These are phyloP conservation scores for Centruroides sculpturatus DNA, from an alignment of 1,140 invertebrate genomes.

Conservation along the genomic window DNA sequence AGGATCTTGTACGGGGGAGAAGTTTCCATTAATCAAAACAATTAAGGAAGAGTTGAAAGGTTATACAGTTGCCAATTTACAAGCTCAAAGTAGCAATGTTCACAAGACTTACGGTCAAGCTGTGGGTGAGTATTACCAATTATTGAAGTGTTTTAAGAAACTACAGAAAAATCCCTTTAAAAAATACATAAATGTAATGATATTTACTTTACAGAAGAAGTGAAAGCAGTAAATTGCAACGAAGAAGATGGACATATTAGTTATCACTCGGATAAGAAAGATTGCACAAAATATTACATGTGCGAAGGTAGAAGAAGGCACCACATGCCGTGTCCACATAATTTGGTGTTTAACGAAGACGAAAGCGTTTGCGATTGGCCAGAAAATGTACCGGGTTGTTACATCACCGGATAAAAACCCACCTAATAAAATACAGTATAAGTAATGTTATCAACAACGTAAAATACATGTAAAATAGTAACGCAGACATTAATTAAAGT, in stretches of 20 bases:
- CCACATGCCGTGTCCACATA: slow-evolving; percentile 84
- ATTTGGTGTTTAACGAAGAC: slow-evolving; percentile 79
- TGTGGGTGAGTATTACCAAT: slow-evolving; percentile 21
- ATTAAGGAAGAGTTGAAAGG: slow-evolving; percentile 65
- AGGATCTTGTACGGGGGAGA: slow-evolving; percentile 67
- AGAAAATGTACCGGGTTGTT: slow-evolving; percentile 54
- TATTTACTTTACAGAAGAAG: slow-evolving; percentile 32
- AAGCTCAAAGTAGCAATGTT: slow-evolving; percentile 46
- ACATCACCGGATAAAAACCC: background rate
- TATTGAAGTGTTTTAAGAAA: no score
- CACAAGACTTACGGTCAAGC: slow-evolving; percentile 20
- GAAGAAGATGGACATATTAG: slow-evolving; percentile 85
- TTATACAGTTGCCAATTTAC: slow-evolving; percentile 61
- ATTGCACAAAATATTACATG: slow-evolving; percentile 88
- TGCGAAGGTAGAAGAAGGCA: slow-evolving; percentile 70
- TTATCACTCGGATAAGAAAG: slow-evolving; percentile 74
- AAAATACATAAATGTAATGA: background rate
- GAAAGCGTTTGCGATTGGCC: slow-evolving; percentile 91
- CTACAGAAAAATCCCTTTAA: no score
- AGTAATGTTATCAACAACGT: no score
- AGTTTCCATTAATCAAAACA: slow-evolving; percentile 72
- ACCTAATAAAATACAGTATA: no score
- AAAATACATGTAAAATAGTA: no score
- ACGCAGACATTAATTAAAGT: no score
- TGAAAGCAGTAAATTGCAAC: slow-evolving; percentile 50